phyloP scores from a whole-genome alignment of 2,888 invertebrate species.

The Celastrina argiolus region DNA sequence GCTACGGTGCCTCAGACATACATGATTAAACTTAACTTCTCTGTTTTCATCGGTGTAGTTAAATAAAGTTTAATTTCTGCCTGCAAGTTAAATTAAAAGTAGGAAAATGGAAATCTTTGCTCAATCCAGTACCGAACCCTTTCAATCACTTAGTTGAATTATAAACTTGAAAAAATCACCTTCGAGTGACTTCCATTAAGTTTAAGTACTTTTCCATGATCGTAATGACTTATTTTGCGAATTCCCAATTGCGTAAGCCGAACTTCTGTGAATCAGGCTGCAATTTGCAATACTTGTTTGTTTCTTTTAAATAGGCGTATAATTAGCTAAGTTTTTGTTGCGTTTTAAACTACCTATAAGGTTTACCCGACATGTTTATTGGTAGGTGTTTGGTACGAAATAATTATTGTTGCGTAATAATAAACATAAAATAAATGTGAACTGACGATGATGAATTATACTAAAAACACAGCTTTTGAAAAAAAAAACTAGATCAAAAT shows the following conservation, averaged over 20 bases:
- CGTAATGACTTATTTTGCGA: slow-evolving; percentile 12
- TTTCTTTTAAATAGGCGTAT: slow-evolving; percentile 1
- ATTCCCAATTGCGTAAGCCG: slow-evolving; percentile 8
- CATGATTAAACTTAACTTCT: too few species aligned
- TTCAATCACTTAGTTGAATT: background rate
- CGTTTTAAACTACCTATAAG: background rate
- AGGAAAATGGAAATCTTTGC: too few species aligned
- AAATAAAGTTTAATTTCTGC: too few species aligned
- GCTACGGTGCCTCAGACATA: too few species aligned
- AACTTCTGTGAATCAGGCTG: slow-evolving; percentile 3
- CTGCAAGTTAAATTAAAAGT: too few species aligned
- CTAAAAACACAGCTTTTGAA: too few species aligned
- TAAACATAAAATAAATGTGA: too few species aligned
- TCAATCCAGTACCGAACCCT: too few species aligned
- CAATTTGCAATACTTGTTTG: background rate
- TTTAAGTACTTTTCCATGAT: background rate
- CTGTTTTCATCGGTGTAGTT: too few species aligned
- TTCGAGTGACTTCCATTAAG: background rate
- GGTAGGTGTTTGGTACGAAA: background rate
- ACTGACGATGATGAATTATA: too few species aligned
- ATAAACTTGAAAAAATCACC: background rate
- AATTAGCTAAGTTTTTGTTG: background rate
- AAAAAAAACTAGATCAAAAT: too few species aligned
- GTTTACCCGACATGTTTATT: background rate
- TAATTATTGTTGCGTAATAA: too few species aligned